Conservation (phyloP, 2,113 vertebrate genomes). For the Nymphicus hollandicus region DNA sequence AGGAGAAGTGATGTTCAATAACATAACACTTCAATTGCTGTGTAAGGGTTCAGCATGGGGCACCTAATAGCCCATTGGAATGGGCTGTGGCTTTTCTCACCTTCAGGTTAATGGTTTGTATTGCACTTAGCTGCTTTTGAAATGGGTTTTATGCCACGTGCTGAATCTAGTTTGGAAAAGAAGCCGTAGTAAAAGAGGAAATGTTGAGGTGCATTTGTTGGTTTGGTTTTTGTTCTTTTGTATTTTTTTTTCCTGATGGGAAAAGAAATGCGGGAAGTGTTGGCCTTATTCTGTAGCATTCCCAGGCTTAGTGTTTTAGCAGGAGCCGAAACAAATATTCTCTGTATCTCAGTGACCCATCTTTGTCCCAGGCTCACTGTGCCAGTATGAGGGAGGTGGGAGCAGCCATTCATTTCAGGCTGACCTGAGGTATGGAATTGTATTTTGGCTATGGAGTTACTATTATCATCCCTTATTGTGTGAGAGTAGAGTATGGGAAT, state of each 20-base stretch:
- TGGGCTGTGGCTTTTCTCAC: background rate
- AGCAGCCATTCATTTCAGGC: background rate
- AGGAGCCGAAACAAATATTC: background rate
- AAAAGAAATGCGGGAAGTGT: background rate
- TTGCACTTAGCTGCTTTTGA: background rate
- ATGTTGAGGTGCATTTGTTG: background rate
- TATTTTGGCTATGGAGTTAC: background rate
- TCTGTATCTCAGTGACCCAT: background rate
- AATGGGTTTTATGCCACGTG: background rate
- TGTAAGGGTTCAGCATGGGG: background rate
- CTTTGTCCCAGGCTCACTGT: background rate
- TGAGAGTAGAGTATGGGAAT: background rate
- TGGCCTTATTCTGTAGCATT: background rate
- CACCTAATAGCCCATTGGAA: background rate
- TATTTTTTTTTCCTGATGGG: background rate
- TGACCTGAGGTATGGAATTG: background rate
- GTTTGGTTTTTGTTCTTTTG: background rate
- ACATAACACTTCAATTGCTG: background rate
- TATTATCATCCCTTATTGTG: background rate
- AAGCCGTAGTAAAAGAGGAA: background rate
- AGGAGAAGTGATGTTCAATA: background rate
- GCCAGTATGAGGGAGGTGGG: fast-evolving
- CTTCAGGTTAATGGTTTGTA: background rate
- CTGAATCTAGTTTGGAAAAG: background rate
- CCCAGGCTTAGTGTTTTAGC: background rate